Percentiles rank a stretch among this genome's conserved stretches.
Evolutionary conservation across 1,140 invertebrate species (phyloP).

Genomic region (Nebria ingens): DNA sequence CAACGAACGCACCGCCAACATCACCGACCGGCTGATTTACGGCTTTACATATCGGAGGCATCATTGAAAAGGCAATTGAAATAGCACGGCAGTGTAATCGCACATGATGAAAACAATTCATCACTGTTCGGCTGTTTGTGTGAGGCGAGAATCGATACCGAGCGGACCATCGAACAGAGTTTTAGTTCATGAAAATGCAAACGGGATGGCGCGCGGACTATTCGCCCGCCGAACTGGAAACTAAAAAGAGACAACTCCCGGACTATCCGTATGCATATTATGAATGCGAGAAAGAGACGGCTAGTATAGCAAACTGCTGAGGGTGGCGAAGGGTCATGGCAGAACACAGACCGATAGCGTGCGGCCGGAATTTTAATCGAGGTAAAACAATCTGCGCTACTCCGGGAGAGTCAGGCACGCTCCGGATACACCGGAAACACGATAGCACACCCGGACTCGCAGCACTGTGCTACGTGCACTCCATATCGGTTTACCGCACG

Average conservation of each 20-base stretch:
- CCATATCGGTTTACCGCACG: not conserved
- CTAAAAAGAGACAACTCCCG: not conserved
- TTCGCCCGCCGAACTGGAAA: not conserved
- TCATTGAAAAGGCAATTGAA: slow-evolving; percentile 36
- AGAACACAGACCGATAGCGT: slow-evolving; percentile 13
- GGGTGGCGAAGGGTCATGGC: not conserved
- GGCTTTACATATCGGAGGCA: slow-evolving; percentile 28
- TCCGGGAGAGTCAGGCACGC: slow-evolving; percentile 10
- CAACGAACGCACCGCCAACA: not conserved
- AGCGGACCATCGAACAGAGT: not conserved
- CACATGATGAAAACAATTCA: slow-evolving; percentile 36
- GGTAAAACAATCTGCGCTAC: slow-evolving; percentile 17
- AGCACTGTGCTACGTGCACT: not conserved
- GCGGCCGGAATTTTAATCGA: slow-evolving; percentile 19
- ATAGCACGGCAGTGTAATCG: slow-evolving; percentile 30
- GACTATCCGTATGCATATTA: not conserved
- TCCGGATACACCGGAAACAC: slow-evolving; percentile 15
- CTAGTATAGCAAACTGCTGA: not conserved
- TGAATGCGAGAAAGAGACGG: not conserved
- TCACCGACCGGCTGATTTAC: slow-evolving; percentile 27
- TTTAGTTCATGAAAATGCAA: slow-evolving; percentile 22
- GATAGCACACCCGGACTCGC: slow-evolving; percentile 11
- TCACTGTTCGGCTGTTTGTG: slow-evolving; percentile 27
- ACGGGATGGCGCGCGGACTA: slow-evolving; percentile 2
- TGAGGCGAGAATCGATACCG: slow-evolving; percentile 23